Evolutionary conservation across 64 coral and sea anemone genomes (phyloP), one percentile per base, ranked within the genome.

Genomic region (Actinia equina): DNA sequence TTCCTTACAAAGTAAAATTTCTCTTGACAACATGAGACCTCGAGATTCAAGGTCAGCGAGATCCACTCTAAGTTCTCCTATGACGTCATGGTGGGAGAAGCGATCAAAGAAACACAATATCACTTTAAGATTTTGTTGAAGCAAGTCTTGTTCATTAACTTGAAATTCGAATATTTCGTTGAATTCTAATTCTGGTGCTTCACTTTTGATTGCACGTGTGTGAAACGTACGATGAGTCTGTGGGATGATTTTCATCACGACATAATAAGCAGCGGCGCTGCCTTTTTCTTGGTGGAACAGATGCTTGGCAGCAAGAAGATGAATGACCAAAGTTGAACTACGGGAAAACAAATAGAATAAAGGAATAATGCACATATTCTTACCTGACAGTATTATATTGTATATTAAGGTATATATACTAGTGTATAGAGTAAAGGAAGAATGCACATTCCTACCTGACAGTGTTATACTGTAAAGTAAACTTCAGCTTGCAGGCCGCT

Each of bases 31-130:
- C 27, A 52, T 92, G 59, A 92, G 90, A 59, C 90, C 90, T 8
- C 90, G 84, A 5, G 90, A 44, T 59, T 87, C 90, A 18, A 87
- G 55, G 12, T 87, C 85, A 74, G 59, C 77, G 15, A 92, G 79
- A 45, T 92, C 46, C 17, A 82, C 90, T 14, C 69, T 92, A 3
- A 87, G 85, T 15, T 92, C 77, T 0, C 90, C 90, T 53, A 92
- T 77, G 15, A 86, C 77, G 26, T 83, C 90, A 76, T 92, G 90
- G n/a, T 92, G 90, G 5, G 90, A 92, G 59, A 87, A 92, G 17
- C 90, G 90, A 92, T 92, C 85, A n/a, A 92, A 92, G 27, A 59
- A 87, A 44, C 76, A 83, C 53, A 92, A 64, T 25, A 83, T 92
- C 15, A 92, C 54, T 67, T 92, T 92, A 22, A 92, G 43, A 30